phyloP scores from a whole-genome alignment of 2,888 invertebrate species.

The Himalopsyche tibetana region DNA sequence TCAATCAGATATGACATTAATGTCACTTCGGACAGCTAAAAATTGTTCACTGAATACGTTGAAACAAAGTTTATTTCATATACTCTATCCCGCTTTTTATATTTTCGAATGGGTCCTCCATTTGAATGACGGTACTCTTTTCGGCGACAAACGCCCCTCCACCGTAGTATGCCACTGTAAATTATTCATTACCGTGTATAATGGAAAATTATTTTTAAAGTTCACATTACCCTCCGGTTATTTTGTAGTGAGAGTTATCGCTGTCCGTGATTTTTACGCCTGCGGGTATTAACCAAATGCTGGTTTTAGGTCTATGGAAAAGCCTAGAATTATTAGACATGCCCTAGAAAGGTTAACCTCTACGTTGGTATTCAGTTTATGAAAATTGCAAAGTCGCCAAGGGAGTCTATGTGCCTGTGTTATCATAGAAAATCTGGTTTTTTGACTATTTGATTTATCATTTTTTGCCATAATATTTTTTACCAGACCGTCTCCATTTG shows the following conservation, averaged over 20 bases:
- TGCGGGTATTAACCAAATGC: neutral
- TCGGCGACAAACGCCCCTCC: neutral
- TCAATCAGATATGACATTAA: too few species aligned
- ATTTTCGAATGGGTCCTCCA: neutral
- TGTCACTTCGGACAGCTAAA: too few species aligned
- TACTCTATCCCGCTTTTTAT: neutral
- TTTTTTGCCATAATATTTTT: too few species aligned
- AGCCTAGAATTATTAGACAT: neutral
- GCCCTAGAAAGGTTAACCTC: neutral
- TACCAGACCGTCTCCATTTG: too few species aligned
- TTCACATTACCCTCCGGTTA: conserved; percentile 45
- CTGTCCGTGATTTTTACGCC: conserved; percentile 4
- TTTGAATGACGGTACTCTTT: conserved; percentile 1
- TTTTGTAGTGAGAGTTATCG: conserved; percentile 12
- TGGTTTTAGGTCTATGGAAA: conserved; percentile 3
- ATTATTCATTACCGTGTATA: conserved; percentile 59
- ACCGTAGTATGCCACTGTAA: conserved; percentile 43
- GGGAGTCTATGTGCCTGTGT: too few species aligned
- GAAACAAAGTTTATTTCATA: neutral
- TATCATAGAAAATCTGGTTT: too few species aligned
- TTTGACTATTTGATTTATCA: too few species aligned
- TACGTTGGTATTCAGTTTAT: too few species aligned
- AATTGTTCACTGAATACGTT: too few species aligned
- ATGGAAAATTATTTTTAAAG: conserved; percentile 59
- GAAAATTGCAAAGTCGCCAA: too few species aligned